A percentile compares a stretch with the other conserved stretches of the same genome.
Conservation (phyloP, 2,797 vertebrate species). For the Leuciscus waleckii region DNA sequence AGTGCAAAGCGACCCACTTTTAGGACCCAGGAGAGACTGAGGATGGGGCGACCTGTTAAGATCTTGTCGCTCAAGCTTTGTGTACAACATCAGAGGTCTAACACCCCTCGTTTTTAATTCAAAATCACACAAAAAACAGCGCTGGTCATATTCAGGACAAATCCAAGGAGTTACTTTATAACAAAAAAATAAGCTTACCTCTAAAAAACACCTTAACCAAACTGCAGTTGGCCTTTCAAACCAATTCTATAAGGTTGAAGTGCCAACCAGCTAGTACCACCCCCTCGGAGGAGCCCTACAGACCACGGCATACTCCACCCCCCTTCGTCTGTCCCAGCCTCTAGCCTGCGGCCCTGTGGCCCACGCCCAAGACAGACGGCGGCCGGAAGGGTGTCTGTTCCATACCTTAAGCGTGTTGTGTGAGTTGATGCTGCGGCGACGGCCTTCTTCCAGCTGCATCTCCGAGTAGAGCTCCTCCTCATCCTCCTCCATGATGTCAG, state of each 20-base stretch:
- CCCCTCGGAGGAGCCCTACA: constrained; percentile 34
- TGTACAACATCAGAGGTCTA: not conserved
- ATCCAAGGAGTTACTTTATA: constrained; percentile 8
- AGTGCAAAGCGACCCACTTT: constrained; percentile 61
- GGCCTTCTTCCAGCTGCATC: constrained; percentile 96
- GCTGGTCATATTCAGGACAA: constrained; percentile 12
- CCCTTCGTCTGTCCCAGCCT: constrained; percentile 47
- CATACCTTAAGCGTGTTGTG: constrained; percentile 94
- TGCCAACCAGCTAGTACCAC: constrained; percentile 28
- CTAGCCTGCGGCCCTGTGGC: constrained; percentile 46
- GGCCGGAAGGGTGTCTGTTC: constrained; percentile 42
- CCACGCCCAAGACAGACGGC: constrained; percentile 39
- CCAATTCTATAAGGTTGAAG: not conserved
- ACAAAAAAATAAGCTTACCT: constrained; percentile 22
- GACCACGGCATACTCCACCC: constrained; percentile 37
- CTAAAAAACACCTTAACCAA: not conserved
- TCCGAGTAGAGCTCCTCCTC: constrained; percentile 97
- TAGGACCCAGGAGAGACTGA: constrained; percentile 37
- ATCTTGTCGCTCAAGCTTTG: constrained; percentile 16
- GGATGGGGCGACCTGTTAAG: constrained; percentile 34
- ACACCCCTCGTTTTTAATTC: not conserved
- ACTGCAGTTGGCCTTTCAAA: constrained; percentile 12
- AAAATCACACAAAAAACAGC: constrained; percentile 1
- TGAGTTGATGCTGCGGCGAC: constrained; percentile 88
- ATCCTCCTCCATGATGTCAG: constrained; percentile 98